Percentiles rank a stretch among this genome's conserved stretches.
phyloP scores from a whole-genome alignment of 2,113 vertebrate species.

The Pelmatolapia mariae region DNA sequence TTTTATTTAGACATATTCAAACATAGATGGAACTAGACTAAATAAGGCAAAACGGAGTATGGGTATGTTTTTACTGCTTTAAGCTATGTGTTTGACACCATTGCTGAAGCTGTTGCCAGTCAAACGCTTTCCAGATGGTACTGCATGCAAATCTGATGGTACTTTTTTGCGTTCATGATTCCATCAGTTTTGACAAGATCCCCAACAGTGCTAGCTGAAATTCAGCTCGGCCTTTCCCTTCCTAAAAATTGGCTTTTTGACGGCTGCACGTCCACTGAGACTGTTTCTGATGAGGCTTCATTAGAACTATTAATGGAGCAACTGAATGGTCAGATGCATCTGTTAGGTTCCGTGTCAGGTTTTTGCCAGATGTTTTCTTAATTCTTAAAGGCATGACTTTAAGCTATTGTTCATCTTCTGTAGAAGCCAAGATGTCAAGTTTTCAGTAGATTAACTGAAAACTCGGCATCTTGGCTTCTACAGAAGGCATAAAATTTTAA shows the following conservation, averaged over 20 bases:
- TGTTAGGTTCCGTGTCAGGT: background rate
- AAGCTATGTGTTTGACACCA: background rate
- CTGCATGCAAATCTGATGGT: fast-evolving
- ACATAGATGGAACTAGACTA: background rate
- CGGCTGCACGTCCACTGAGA: fast-evolving
- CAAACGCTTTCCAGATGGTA: background rate
- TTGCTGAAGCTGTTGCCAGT: background rate
- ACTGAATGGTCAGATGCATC: background rate
- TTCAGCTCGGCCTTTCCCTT: background rate
- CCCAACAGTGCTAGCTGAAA: background rate
- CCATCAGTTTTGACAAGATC: background rate
- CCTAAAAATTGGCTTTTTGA: fast-evolving
- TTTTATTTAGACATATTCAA: background rate
- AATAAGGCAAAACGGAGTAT: fast-evolving
- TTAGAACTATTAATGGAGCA: background rate
- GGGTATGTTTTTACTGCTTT: background rate
- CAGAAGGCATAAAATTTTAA: background rate
- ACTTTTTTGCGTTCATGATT: background rate
- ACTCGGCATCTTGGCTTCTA: background rate
- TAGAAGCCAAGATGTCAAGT: background rate
- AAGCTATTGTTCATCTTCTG: background rate
- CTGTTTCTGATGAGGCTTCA: background rate
- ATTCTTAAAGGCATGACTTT: background rate
- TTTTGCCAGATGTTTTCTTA: background rate
- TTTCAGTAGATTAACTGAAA: background rate